Conservation (phyloP, 2,113 vertebrate species). For the Onychorhynchus coronatus region DNA sequence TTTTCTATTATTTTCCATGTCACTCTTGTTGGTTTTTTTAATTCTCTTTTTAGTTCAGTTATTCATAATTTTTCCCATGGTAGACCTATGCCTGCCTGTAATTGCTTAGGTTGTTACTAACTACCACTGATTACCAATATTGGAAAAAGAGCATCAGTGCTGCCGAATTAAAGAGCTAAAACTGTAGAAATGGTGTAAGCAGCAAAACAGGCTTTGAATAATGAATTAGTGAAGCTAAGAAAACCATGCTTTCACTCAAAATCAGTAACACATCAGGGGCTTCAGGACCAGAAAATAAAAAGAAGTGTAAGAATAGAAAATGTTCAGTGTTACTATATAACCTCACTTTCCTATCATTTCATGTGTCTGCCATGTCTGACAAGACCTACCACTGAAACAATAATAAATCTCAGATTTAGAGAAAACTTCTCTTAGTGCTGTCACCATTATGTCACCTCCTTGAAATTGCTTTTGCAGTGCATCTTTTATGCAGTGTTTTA, state of each 20-base stretch:
- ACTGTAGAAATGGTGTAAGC: background rate
- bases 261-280: background rate
- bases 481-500: background rate
- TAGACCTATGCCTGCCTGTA: background rate
- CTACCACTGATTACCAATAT: background rate
- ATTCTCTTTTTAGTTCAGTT: background rate
- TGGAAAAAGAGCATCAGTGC: background rate
- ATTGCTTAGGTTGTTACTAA: background rate
- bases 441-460: background rate
- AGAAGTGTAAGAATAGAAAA: background rate
- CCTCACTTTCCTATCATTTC: background rate
- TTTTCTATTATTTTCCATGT: background rate
- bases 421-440: background rate
- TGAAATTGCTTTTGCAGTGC: background rate
- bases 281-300: background rate
- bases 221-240: background rate
- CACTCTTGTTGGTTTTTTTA: fast-evolving
- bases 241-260: background rate
- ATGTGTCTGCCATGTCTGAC: background rate
- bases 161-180: background rate
- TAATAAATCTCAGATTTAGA: background rate
- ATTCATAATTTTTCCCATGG: background rate
- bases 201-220: background rate
- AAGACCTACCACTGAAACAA: background rate
- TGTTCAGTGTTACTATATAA: background rate